phyloP scores from a whole-genome alignment of 2,888 invertebrate species.

The Hydriomena furcata region DNA sequence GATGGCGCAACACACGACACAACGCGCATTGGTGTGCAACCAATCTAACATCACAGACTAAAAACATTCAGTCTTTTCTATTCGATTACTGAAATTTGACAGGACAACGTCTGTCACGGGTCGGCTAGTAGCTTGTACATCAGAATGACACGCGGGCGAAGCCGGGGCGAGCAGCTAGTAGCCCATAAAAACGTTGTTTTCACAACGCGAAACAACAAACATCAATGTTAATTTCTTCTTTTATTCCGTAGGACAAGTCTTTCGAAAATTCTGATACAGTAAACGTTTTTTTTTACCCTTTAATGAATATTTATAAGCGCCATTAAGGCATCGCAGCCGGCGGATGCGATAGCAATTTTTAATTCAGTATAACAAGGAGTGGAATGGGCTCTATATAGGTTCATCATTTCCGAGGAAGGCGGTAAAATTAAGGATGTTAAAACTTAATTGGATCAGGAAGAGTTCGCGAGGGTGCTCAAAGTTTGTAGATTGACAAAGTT shows the following conservation, averaged over 20 bases:
- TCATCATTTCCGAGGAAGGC: slow-evolving; percentile 23
- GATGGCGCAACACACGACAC: no score
- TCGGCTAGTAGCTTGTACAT: no score
- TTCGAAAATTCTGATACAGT: slow-evolving; percentile 15
- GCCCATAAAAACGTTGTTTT: slow-evolving; percentile 8
- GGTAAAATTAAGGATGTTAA: slow-evolving; percentile 19
- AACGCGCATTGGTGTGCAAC: slow-evolving; percentile 14
- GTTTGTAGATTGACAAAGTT: slow-evolving; percentile 5
- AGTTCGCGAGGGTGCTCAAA: slow-evolving; percentile 2
- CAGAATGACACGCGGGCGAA: no score
- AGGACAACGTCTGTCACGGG: no score
- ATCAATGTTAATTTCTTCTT: slow-evolving; percentile 2
- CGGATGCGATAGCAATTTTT: slow-evolving; percentile 32
- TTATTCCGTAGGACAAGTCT: slow-evolving; percentile 17
- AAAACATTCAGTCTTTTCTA: no score
- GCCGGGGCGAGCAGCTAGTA: no score
- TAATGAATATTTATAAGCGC: slow-evolving; percentile 36
- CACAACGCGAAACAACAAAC: slow-evolving; percentile 6
- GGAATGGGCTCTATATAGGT: slow-evolving; percentile 30
- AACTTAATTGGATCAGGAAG: slow-evolving; percentile 21
- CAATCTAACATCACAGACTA: no score
- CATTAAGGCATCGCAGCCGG: slow-evolving; percentile 27
- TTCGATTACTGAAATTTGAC: no score
- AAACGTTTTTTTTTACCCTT: slow-evolving; percentile 25
- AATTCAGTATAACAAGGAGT: slow-evolving; percentile 31